Conservation (phyloP, 2,888 invertebrate genomes). For the Lobophora halterata region DNA sequence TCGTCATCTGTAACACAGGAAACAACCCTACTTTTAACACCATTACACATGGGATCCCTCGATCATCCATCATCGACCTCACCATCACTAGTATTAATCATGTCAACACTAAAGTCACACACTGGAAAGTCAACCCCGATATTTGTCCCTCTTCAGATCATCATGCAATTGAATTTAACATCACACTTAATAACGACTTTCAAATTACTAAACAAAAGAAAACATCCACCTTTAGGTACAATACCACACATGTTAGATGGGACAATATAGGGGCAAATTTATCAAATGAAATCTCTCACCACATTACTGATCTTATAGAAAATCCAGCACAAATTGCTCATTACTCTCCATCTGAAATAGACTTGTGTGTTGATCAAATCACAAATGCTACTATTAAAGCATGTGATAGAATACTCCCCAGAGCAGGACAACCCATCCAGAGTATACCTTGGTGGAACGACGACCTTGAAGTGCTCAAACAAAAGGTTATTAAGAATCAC, state of each 20-base stretch:
- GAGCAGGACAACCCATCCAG: background rate
- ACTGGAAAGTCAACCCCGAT: background rate
- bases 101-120: background rate
- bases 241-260: background rate
- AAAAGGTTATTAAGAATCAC: background rate
- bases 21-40: conserved; percentile 25
- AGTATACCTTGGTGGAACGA: conserved; percentile 1
- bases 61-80: conserved; percentile 13
- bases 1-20: conserved; percentile 18
- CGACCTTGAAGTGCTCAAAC: background rate
- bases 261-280: background rate
- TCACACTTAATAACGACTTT: background rate
- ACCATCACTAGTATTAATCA: background rate
- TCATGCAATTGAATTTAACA: background rate
- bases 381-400: background rate
- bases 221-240: background rate
- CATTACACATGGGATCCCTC: conserved; percentile 4
- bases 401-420: background rate
- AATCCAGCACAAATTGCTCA: too few relatives aligned
- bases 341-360: too few relatives aligned
- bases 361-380: too few relatives aligned
- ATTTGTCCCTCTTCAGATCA: conserved; percentile 1
- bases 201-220: background rate
- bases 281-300: too few relatives aligned
- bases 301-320: too few relatives aligned